Base-by-base conservation (phyloP, 64 coral and sea anemone genomes). In the Stichodactyla mertensii region DNA sequence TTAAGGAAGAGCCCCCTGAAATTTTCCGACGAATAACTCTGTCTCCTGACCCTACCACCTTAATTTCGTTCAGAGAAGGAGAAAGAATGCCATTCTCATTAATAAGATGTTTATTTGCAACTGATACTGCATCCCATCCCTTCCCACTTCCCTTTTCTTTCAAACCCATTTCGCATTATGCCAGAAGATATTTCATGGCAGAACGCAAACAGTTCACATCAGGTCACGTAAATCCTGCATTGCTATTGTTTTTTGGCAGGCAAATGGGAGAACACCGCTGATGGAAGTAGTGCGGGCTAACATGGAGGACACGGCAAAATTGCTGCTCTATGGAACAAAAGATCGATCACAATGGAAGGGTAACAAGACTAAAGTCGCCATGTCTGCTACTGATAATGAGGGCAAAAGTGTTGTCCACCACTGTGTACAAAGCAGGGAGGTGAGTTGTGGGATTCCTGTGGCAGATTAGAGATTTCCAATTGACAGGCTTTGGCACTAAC, bases 281-380 rank as follows among this genome's bases (percentile, higher is more conserved):
- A 97, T 97, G 88, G 62, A 90, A 81, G 88, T 83, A 10, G 81
- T 97, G 0, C 70, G 61, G 52, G 64, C 83, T 59, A 87, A 92
- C 54, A 55, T 55, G 53, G 66, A 90, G 69, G 94, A 97, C 88
- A 97, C 93, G 79, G 82, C 86, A 3, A 97, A 93, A 20, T 52
- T 97, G 19, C 88, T 97, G 54, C 53, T 93, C n/a, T 93, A 85
- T 88, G 91, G 88, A 24, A 97, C 94, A 10, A 87, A 89, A 67
- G 86, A 97, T 85, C 82, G 85, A 24, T 16, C 83, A 13, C 70
- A 93, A 10, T 96, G 94, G 94, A 62, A 79, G 11, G 61, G 59
- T 20, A 87, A 88, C 18, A 71, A 86, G 23, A 93, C 88, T 27
- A 90, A 87, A 4, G 66, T 97, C 56, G 79, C 93, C 64, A 78